Base-by-base conservation (phyloP, 1,140 invertebrate species). In the Lucilia sericata region DNA sequence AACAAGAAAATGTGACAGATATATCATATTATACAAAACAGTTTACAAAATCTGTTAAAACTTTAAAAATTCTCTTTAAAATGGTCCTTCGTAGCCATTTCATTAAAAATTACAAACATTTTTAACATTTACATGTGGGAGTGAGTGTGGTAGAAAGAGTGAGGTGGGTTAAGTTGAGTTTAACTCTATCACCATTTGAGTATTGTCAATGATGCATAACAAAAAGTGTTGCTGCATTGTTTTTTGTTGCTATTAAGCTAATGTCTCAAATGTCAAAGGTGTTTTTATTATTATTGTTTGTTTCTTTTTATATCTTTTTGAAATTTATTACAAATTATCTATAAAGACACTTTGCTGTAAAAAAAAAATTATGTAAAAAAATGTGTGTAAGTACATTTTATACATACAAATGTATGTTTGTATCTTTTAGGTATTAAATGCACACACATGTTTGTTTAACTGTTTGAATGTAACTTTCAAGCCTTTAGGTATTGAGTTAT, bases 401-500 rank as follows among this genome's bases (percentile, higher is more conserved):
- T n/a, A 47, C n/a, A 42, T 19, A 42, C 8, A n/a, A 17, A 17
- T 36, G 25, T 76, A 78, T 47, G n/a, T 47, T 30, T 30, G 25
- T 30, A 30, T 30, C 25, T 30, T 30, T 30, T 30, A 30, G 25
- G 25, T 30, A 30, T 30, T 30, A 75, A 70, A 36, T 75, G 21
- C 36, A 47, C n/a, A 17, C 2, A 19, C 17, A 21, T 70, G 9
- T 70, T 21, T 21, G 8, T 70, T 1, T 70, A 70, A 25, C 14
- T 78, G 42, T 47, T 25, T 75, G n/a, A 55, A 55, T 55, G 51
- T 78, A n/a, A 47, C 75, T 47, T 78, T 42, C 75, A 49, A 25
- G 42, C 42, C 42, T 49, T 80, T 80, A 80, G 76, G 76, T 49
- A 42, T 83, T 42, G 51, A 81, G n/a, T 81, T 81, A 51, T 60